These are phyloP conservation scores for Dasyprocta punctata DNA, from an alignment of 2,113 vertebrate species.

Conservation along the genomic window DNA sequence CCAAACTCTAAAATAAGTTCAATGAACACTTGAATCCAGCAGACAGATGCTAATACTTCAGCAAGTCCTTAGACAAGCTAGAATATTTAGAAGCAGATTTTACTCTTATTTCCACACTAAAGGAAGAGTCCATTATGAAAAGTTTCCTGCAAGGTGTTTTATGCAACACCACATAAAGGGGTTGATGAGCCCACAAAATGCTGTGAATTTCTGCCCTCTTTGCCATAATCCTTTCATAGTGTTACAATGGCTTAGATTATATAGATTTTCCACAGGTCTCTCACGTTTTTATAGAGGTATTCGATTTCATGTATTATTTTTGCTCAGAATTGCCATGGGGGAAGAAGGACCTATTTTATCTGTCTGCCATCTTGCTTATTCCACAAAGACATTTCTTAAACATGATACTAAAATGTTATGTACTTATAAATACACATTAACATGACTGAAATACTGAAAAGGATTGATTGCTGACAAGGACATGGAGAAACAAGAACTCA, in stretches of 20 bases:
- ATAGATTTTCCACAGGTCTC: background rate
- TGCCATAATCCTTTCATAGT: background rate
- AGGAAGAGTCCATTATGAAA: background rate
- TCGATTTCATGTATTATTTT: background rate
- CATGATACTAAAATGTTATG: background rate
- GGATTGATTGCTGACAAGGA: background rate
- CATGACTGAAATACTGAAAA: background rate
- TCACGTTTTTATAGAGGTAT: background rate
- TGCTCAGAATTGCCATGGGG: background rate
- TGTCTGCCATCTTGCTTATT: background rate
- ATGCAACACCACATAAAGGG: background rate
- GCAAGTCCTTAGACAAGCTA: background rate
- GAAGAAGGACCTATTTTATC: background rate
- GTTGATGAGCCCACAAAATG: background rate
- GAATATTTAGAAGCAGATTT: background rate
- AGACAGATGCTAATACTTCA: background rate
- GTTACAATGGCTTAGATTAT: background rate
- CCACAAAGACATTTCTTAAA: background rate
- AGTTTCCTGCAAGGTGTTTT: background rate
- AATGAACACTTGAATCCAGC: background rate
- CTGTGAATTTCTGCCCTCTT: background rate
- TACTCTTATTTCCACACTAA: background rate
- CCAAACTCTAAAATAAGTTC: background rate
- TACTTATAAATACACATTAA: background rate
- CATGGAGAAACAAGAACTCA: background rate